These are phyloP conservation scores for Holcopasites calliopsidis DNA, from an alignment of 1,140 invertebrate genomes.

Conservation along the genomic window DNA sequence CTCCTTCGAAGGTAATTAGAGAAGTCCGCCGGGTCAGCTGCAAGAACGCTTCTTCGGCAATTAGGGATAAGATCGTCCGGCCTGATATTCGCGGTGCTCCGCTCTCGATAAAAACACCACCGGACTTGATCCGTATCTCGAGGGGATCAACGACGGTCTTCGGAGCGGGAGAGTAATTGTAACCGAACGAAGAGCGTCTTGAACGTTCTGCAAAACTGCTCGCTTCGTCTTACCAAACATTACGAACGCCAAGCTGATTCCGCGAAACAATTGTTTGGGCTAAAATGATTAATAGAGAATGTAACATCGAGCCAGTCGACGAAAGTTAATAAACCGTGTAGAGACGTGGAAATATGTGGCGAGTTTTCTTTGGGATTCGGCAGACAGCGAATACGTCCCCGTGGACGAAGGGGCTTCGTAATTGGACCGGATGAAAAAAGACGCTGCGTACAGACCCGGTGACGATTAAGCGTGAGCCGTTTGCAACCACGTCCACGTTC, in stretches of 20 bases:
- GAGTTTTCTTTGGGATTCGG: background rate
- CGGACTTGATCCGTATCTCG: background rate
- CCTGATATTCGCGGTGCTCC: background rate
- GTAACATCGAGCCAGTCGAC: background rate
- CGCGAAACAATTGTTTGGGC: no score
- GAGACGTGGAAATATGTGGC: background rate
- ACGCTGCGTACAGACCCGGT: constrained; percentile 13
- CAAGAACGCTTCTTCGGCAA: constrained; percentile 37
- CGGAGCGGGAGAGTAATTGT: no score
- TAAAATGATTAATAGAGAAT: background rate
- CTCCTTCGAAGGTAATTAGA: no score
- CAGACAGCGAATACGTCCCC: background rate
- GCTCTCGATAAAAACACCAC: background rate
- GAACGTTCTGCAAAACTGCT: no score
- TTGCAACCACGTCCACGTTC: constrained; percentile 27
- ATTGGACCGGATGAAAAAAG: constrained; percentile 22
- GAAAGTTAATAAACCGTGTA: background rate
- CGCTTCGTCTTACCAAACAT: no score
- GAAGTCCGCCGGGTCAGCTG: constrained; percentile 9
- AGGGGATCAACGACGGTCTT: no score
- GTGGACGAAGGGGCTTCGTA: background rate
- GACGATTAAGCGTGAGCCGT: constrained; percentile 43
- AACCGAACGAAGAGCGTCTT: no score
- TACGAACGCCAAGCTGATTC: no score
- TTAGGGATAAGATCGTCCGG: background rate